phyloP scores from a whole-genome alignment of 2,888 invertebrate genomes.

The Crematogaster levior region DNA sequence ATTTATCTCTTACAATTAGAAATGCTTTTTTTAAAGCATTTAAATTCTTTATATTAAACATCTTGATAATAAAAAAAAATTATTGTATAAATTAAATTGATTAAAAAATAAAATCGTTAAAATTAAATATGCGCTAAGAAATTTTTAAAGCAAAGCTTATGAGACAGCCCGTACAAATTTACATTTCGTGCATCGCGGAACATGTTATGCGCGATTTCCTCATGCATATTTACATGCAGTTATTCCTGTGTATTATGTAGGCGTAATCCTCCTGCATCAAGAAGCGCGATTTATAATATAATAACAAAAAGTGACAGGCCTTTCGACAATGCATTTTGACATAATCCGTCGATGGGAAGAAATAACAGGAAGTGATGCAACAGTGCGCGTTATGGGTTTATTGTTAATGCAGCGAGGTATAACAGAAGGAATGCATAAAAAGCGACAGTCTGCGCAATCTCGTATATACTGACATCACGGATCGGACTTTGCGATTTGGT shows the following conservation, averaged over 20 bases:
- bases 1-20: neutral
- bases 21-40: neutral
- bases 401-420: constrained; percentile 65
- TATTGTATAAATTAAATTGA: neutral
- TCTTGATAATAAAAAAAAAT: constrained; percentile 11
- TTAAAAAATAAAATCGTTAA: neutral
- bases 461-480: constrained; percentile 83
- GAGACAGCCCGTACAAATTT: constrained; percentile 33
- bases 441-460: constrained; percentile 54
- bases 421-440: constrained; percentile 52
- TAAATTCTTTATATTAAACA: neutral
- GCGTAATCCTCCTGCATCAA: neutral
- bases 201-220: constrained; percentile 43
- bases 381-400: constrained; percentile 54
- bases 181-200: constrained; percentile 59
- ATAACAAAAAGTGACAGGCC: neutral
- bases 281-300: constrained; percentile 14
- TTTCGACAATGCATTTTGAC: constrained; percentile 7
- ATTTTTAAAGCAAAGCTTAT: constrained; percentile 34
- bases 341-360: constrained; percentile 15
- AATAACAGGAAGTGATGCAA: constrained; percentile 25
- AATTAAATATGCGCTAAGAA: neutral
- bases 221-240: constrained; percentile 61
- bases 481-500: constrained; percentile 82
- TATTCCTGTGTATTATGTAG: constrained; percentile 15